phyloP scores from a whole-genome alignment of 2,797 vertebrate genomes.

The Selene dorsalis region DNA sequence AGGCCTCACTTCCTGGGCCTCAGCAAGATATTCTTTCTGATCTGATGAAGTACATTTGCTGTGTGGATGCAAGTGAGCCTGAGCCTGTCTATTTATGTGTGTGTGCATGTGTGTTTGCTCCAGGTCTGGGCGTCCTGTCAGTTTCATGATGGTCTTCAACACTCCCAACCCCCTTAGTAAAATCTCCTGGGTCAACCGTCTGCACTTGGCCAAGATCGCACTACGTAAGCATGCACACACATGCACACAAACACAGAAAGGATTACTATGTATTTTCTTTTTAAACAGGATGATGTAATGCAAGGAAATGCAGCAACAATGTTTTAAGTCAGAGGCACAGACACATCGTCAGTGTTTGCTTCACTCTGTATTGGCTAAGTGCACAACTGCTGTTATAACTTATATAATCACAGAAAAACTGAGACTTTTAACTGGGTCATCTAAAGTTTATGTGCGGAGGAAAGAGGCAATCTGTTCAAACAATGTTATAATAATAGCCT shows the following conservation, averaged over 20 bases:
- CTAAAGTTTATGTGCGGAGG: conserved; percentile 31
- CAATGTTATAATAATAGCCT: conserved; percentile 6
- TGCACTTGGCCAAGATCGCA: conserved; percentile 94
- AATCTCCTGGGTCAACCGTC: conserved; percentile 96
- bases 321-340: conserved; percentile 46
- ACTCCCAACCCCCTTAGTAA: conserved; percentile 94
- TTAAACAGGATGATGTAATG: conserved; percentile 72
- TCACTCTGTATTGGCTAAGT: conserved; percentile 42
- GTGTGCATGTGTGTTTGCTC: conserved; percentile 22
- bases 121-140: conserved; percentile 94
- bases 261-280: conserved; percentile 58
- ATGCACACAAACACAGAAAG: conserved; percentile 18
- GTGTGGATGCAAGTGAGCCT: conserved; percentile 20
- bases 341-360: conserved; percentile 49
- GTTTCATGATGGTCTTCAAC: conserved; percentile 97
- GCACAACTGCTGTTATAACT: conserved; percentile 27
- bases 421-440: conserved; percentile 34
- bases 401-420: conserved; percentile 42
- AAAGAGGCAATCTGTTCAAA: conserved; percentile 27
- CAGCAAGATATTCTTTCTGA: background rate
- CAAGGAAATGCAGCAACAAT: conserved; percentile 62
- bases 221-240: conserved; percentile 72
- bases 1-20: background rate
- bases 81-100: conserved; percentile 33
- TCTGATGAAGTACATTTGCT: conserved; percentile 3